Evolutionary conservation across 2,888 invertebrate species (phyloP).

Genomic region (Axea sp.): DNA sequence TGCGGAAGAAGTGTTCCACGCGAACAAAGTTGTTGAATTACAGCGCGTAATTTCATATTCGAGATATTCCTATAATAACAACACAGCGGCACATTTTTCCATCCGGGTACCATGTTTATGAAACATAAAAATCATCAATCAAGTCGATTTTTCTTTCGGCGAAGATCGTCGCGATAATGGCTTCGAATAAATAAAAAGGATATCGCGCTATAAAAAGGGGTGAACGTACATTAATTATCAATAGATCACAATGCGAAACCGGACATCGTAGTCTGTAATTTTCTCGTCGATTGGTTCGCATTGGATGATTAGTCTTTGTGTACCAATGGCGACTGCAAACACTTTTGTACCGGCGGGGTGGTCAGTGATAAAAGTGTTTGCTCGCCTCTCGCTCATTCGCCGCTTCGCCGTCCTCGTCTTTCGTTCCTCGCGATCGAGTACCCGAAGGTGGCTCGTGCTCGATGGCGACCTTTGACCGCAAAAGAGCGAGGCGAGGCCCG

Average conservation of each 20-base stretch:
- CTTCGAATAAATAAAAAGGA: no score
- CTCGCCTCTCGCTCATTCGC: conserved; percentile 9
- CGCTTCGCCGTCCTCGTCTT: not conserved
- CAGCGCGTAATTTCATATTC: no score
- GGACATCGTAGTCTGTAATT: conserved; percentile 42
- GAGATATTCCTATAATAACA: no score
- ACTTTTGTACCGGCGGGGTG: conserved; percentile 47
- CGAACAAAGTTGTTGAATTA: no score
- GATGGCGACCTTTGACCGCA: conserved; percentile 78
- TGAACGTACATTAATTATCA: conserved; percentile 36
- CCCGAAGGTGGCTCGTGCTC: conserved; percentile 78
- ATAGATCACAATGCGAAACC: conserved; percentile 45
- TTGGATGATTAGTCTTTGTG: conserved; percentile 42
- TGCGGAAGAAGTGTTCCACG: no score
- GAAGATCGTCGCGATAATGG: no score
- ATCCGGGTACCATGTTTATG: no score
- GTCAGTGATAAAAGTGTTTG: conserved; percentile 47
- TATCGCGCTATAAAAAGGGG: not conserved
- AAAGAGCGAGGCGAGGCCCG: conserved; percentile 73
- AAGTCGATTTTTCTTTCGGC: no score
- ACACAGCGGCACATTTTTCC: no score
- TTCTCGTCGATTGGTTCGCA: conserved; percentile 34
- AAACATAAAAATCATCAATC: no score
- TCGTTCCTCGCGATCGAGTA: conserved; percentile 69
- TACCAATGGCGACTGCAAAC: conserved; percentile 27